Evolutionary conservation across 2,113 vertebrate species (phyloP).

Genomic region (Sapayoa aenigma): DNA sequence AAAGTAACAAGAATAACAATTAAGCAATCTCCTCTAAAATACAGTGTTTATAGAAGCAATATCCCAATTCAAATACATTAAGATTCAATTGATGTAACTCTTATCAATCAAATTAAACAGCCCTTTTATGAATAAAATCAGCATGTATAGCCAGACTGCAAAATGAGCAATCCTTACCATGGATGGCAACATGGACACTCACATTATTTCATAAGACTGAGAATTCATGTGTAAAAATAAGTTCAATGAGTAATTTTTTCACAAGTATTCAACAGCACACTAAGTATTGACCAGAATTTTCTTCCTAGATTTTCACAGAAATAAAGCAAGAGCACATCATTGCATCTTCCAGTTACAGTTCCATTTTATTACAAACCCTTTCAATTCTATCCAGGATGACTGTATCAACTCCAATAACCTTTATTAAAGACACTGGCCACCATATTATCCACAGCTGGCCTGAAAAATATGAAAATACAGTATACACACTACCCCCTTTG

Average conservation of each 20-base stretch:
- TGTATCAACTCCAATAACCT: not conserved
- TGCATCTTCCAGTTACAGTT: not conserved
- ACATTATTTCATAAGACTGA: not conserved
- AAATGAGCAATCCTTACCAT: not conserved
- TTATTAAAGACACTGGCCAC: not conserved
- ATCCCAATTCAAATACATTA: not conserved
- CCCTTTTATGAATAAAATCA: not conserved
- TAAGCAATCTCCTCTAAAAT: not conserved
- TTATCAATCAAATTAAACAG: not conserved
- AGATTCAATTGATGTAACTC: not conserved
- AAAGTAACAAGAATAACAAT: not conserved
- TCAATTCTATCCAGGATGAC: not conserved
- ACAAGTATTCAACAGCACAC: not conserved
- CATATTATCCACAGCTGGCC: not conserved
- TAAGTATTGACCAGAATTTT: not conserved
- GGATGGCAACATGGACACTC: not conserved
- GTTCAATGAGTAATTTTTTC: not conserved
- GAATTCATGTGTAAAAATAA: not conserved
- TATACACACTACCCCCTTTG: not conserved
- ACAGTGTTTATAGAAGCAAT: not conserved
- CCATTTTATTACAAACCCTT: not conserved
- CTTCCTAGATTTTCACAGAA: not conserved
- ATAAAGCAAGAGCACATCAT: not conserved
- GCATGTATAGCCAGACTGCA: not conserved
- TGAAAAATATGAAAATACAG: not conserved